phyloP scores from a whole-genome alignment of 1,140 invertebrate genomes.

The Penaeus japonicus region DNA sequence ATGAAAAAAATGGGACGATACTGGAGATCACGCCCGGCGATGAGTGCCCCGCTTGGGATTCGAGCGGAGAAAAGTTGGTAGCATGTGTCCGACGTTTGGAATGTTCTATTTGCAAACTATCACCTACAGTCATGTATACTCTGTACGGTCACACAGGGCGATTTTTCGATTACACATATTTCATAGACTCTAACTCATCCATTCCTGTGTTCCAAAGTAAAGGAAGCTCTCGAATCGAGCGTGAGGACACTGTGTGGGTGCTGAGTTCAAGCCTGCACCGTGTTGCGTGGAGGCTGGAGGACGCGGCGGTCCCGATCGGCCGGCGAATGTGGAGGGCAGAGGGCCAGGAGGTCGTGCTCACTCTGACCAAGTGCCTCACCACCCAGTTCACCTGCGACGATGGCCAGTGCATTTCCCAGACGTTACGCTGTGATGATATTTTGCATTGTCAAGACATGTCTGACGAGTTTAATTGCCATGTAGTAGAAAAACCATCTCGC shows the following conservation, averaged over 20 bases:
- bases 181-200: not conserved
- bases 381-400: slow-evolving; percentile 51
- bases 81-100: slow-evolving; percentile 27
- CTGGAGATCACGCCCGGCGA: not conserved
- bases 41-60: not conserved
- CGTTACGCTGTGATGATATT: slow-evolving; percentile 49
- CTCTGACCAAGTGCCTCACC: slow-evolving; percentile 45
- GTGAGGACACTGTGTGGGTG: slow-evolving; percentile 22
- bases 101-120: slow-evolving; percentile 35
- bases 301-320: slow-evolving; percentile 37
- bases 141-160: slow-evolving; percentile 48
- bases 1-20: not conserved
- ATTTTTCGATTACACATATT: slow-evolving; percentile 50
- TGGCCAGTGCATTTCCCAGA: slow-evolving; percentile 48
- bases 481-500: slow-evolving; percentile 27
- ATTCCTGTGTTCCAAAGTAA: slow-evolving; percentile 7
- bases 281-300: slow-evolving; percentile 3
- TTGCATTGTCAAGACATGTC: slow-evolving; percentile 43
- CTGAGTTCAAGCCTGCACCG: slow-evolving; percentile 37
- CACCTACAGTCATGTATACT: not conserved
- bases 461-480: slow-evolving; percentile 44
- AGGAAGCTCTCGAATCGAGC: slow-evolving; percentile 21
- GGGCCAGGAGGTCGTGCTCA: not conserved
- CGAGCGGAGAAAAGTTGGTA: not conserved
- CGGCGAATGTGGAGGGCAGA: slow-evolving; percentile 21